Percentiles rank a stretch among this genome's conserved stretches.
phyloP scores from a whole-genome alignment of 92 coral and sea anemone genomes.

The Siderastrea siderea region DNA sequence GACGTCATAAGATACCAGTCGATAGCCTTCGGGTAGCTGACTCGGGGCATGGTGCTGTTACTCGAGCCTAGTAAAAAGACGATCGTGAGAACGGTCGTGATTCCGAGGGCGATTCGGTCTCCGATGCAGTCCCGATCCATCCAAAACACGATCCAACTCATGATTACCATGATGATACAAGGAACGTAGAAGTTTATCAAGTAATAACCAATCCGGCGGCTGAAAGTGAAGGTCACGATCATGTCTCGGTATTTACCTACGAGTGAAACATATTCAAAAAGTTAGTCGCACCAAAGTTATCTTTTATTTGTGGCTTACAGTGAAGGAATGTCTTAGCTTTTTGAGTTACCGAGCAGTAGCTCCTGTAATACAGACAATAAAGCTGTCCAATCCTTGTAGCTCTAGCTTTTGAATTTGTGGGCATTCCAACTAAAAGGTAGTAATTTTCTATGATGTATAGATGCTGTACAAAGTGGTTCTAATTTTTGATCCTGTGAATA shows the following conservation, averaged over 20 bases:
- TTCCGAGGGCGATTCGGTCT: slow-evolving; percentile 96
- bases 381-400: no score
- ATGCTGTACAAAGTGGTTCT: no score
- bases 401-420: no score
- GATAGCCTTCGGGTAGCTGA: slow-evolving; percentile 97
- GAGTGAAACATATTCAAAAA: not conserved
- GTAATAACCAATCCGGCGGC: slow-evolving; percentile 95
- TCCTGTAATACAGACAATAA: no score
- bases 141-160: slow-evolving; percentile 96
- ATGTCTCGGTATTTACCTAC: slow-evolving; percentile 92
- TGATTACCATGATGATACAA: slow-evolving; percentile 91
- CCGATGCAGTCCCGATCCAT: slow-evolving; percentile 95
- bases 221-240: slow-evolving; percentile 85
- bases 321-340: no score
- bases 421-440: no score
- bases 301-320: no score
- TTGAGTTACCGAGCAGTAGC: no score
- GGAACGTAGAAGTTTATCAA: slow-evolving; percentile 97
- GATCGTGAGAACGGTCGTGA: slow-evolving; percentile 95
- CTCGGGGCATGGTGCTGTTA: slow-evolving; percentile 99
- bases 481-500: no score
- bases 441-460: no score
- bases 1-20: slow-evolving; percentile 99
- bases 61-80: slow-evolving; percentile 97
- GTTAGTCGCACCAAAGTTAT: no score